Conservation (phyloP, 2,888 invertebrate genomes). For the Brenthis ino region DNA sequence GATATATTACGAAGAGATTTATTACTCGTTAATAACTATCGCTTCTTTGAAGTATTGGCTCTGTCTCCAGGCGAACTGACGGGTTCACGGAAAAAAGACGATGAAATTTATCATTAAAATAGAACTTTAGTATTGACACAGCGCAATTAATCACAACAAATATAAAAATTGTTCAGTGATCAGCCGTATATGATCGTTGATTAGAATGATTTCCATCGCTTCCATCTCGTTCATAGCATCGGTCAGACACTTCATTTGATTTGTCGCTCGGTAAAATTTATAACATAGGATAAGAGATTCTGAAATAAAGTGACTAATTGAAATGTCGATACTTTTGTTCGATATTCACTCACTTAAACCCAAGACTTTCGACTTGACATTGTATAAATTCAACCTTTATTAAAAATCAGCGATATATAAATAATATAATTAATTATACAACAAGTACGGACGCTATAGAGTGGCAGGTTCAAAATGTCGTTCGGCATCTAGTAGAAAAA, state of each 20-base stretch:
- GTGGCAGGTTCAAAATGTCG: conserved; percentile 28
- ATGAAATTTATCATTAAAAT: conserved; percentile 69
- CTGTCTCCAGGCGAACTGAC: conserved; percentile 96
- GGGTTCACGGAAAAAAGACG: conserved; percentile 70
- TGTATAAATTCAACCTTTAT: background rate
- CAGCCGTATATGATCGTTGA: conserved; percentile 36
- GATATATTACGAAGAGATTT: conserved; percentile 79
- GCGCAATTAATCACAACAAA: conserved; percentile 37
- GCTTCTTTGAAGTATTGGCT: conserved; percentile 98
- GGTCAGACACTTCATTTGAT: conserved; percentile 26
- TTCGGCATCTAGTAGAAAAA: conserved; percentile 26
- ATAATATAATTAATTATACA: conserved; percentile 14
- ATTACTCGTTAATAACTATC: conserved; percentile 94
- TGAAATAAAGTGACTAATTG: conserved; percentile 27
- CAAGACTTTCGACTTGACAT: background rate
- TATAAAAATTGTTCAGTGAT: conserved; percentile 30
- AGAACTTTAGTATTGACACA: conserved; percentile 49
- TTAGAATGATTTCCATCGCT: conserved; percentile 21
- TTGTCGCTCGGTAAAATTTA: conserved; percentile 32
- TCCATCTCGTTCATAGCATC: conserved; percentile 20
- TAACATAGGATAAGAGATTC: conserved; percentile 4
- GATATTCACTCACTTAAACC: background rate
- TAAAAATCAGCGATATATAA: conserved; percentile 13
- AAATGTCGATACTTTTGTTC: conserved; percentile 1
- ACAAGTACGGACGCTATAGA: conserved; percentile 16